Evolutionary conservation across 2,888 invertebrate genomes (phyloP), one percentile per base, ranked within the genome.

Genomic region (Zaprionus obscuricornis): DNA sequence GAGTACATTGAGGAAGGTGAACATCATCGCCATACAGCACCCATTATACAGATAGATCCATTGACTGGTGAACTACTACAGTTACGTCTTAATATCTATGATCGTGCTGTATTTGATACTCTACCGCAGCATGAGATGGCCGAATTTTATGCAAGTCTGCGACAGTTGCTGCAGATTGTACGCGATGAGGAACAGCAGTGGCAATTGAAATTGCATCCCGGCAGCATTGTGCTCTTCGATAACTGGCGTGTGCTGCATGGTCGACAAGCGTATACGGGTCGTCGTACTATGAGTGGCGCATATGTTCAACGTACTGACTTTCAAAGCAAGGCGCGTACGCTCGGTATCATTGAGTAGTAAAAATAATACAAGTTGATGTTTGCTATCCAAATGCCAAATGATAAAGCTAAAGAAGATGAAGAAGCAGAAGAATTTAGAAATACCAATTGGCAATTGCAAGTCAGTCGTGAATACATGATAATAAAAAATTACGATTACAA

Each of bases 231-330:
- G 65, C 92, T 94, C 43, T 92, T 96, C 75, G 95, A 96, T 85
- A 96, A 96, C 90, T 96, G 95, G 92, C 91, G 96, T 47, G 91
- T 95, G 1, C 89, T 95, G 1, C 96, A 96, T 76, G 96, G 95
- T 0, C 91, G 96, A 39, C 92, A 92, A 1, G 92, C 91, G 0
- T 96, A 94, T 85, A 92, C 92, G 0, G 96, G 96, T 0, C 90
- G 88, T 4, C 92, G 96, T 29, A 90, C 92, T 13, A 91, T 96
- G 79, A 91, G 92, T 45, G 95, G 96, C 0, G 93, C 94, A 70
- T 96, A 96, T 89, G 91, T 96, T 20, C 91, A 93, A 3, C 91
- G 95, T 37, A 94, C 94, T 54, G 95, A 94, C 88, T 94, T 93
- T 91, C 86, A 93, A 42, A 93, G 94, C 76, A 92, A 91, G 77